A percentile compares a stretch with the other conserved stretches of the same genome.
phyloP scores from a whole-genome alignment of 1,140 invertebrate species.

The Protaetia brevitarsis region DNA sequence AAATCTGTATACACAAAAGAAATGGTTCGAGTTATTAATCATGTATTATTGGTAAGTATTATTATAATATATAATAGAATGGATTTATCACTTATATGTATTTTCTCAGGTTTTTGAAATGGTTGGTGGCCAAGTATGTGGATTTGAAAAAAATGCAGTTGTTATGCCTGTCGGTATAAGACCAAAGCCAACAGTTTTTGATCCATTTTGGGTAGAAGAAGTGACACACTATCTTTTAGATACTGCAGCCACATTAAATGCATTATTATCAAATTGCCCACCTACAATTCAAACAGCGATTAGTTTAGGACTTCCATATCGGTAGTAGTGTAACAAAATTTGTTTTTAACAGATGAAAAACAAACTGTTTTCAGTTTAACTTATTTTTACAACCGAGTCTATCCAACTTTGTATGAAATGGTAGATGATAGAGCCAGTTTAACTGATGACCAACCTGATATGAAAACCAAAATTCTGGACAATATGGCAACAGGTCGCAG shows the following conservation, averaged over 20 bases:
- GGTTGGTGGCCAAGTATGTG: conserved; percentile 40
- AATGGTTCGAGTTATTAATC: conserved; percentile 34
- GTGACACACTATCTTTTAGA: conserved; percentile 37
- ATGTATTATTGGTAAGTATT: conserved; percentile 34
- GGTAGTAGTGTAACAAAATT: conserved; percentile 27
- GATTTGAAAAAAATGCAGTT: conserved; percentile 35
- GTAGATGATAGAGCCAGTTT: conserved; percentile 28
- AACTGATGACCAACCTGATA: not conserved
- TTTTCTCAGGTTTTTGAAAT: conserved; percentile 42
- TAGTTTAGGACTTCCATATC: conserved; percentile 34
- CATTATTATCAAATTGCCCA: conserved; percentile 36
- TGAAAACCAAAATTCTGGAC: conserved; percentile 35
- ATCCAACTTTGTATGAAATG: conserved; percentile 36
- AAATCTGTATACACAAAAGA: conserved; percentile 1
- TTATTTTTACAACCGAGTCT: conserved; percentile 39
- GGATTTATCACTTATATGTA: not conserved
- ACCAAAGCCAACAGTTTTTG: conserved; percentile 38
- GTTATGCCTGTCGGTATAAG: conserved; percentile 38
- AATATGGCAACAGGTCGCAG: conserved; percentile 34
- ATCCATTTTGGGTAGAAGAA: conserved; percentile 43
- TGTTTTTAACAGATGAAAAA: not conserved
- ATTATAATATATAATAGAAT: not conserved
- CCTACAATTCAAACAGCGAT: conserved; percentile 32
- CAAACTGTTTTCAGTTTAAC: conserved; percentile 34
- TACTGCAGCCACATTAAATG: conserved; percentile 32